A percentile compares a stretch with the other conserved stretches of the same genome.
Conservation (phyloP, 1,140 invertebrate genomes). For the Heliconius hewitsoni region DNA sequence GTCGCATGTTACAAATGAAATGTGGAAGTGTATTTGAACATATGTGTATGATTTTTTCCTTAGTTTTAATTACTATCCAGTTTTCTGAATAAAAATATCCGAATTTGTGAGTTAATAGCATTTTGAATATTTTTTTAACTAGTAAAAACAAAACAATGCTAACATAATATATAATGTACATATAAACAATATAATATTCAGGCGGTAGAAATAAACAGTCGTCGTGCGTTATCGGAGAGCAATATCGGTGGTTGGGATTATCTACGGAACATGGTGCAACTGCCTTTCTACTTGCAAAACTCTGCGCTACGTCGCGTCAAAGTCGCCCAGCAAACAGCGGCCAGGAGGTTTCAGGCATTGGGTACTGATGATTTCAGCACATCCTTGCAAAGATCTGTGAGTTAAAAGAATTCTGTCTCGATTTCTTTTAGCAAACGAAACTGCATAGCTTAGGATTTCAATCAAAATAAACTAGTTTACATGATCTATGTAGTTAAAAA, state of each 20-base stretch:
- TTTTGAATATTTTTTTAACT: not conserved
- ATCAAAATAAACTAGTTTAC: too few species aligned
- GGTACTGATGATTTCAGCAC: constrained; percentile 77
- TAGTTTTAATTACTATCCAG: not conserved
- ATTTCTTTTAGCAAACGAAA: not conserved
- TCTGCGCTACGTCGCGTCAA: constrained; percentile 95
- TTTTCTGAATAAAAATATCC: not conserved
- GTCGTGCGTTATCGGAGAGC: constrained; percentile 91
- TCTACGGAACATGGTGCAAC: constrained; percentile 96
- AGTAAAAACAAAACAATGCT: not conserved
- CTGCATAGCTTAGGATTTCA: not conserved
- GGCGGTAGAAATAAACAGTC: constrained; percentile 96
- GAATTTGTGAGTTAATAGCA: not conserved
- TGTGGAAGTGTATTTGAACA: not conserved
- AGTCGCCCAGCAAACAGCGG: constrained; percentile 90
- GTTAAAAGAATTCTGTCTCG: constrained; percentile 27
- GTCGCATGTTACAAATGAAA: constrained; percentile 41
- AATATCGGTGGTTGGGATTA: constrained; percentile 97
- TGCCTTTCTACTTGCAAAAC: constrained; percentile 99
- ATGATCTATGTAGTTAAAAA: too few species aligned
- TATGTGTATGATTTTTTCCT: not conserved
- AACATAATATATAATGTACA: too few species aligned
- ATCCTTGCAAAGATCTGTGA: constrained; percentile 77
- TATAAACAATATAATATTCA: constrained; percentile 52
- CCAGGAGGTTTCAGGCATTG: constrained; percentile 83